These are phyloP conservation scores for Hylaeus volcanicus DNA, from an alignment of 1,140 invertebrate species.

Conservation along the genomic window DNA sequence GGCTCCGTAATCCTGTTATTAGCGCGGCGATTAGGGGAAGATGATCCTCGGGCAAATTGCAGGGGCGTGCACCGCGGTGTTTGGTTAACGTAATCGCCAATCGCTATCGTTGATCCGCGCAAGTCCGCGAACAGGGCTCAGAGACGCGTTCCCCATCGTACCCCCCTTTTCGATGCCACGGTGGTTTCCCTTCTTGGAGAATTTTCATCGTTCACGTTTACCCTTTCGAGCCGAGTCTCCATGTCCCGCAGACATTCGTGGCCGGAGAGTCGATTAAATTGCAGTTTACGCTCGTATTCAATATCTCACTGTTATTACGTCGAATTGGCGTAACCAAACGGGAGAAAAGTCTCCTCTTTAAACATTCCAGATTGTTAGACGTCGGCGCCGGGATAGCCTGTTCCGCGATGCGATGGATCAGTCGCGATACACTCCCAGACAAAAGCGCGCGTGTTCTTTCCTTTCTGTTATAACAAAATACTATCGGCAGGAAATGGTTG, in stretches of 20 bases:
- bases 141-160: constrained; percentile 34
- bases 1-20: constrained; percentile 73
- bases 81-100: constrained; percentile 76
- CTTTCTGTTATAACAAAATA: too few species aligned
- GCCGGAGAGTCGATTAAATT: constrained; percentile 53
- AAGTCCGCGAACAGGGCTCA: constrained; percentile 35
- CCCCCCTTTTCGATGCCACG: constrained; percentile 8
- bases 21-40: constrained; percentile 72
- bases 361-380: constrained; percentile 27
- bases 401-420: not conserved
- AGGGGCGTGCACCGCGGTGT: constrained; percentile 72
- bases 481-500: too few species aligned
- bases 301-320: constrained; percentile 63
- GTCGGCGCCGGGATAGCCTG: not conserved
- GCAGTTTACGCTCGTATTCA: constrained; percentile 64
- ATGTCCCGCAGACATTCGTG: constrained; percentile 46
- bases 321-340: constrained; percentile 50
- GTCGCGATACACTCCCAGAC: too few species aligned
- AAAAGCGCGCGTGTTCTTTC: too few species aligned
- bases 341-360: constrained; percentile 38
- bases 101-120: constrained; percentile 65
- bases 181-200: constrained; percentile 45
- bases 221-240: not conserved
- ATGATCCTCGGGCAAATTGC: constrained; percentile 72
- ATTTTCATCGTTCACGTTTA: constrained; percentile 40